Conservation (phyloP, 2,888 invertebrate species). For the Andrena marginata region DNA sequence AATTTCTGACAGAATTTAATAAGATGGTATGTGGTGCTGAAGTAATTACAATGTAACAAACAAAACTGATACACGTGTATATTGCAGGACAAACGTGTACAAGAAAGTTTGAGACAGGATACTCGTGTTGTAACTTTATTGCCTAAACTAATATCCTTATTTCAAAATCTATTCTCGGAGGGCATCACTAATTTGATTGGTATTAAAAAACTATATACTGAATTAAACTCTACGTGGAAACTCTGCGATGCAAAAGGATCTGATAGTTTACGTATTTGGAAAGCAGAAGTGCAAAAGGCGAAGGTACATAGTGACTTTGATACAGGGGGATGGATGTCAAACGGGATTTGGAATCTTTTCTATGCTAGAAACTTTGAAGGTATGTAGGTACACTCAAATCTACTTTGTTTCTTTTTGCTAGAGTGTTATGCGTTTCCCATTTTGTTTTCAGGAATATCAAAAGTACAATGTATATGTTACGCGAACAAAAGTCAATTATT, state of each 20-base stretch:
- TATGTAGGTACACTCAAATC: conserved; percentile 44
- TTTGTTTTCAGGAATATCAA: conserved; percentile 71
- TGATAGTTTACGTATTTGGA: conserved; percentile 3
- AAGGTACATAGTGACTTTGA: background rate
- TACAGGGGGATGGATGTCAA: conserved; percentile 70
- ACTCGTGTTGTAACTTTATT: conserved; percentile 2
- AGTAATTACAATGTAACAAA: background rate
- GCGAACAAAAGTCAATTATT: conserved; percentile 73
- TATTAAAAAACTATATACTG: conserved; percentile 56
- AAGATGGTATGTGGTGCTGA: conserved; percentile 54
- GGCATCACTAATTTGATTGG: conserved; percentile 45
- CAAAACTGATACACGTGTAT: background rate
- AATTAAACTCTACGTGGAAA: conserved; percentile 61
- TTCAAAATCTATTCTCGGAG: conserved; percentile 31
- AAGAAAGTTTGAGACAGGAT: conserved; percentile 28
- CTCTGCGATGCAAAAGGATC: conserved; percentile 19
- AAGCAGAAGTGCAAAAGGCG: background rate
- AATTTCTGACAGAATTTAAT: conserved; percentile 75
- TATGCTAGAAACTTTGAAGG: conserved; percentile 72
- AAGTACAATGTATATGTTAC: conserved; percentile 73
- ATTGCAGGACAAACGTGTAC: conserved; percentile 47
- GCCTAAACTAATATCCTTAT: conserved; percentile 42
- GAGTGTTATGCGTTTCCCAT: background rate
- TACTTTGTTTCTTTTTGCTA: background rate
- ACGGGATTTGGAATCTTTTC: conserved; percentile 79